Evolutionary conservation across 2,888 invertebrate species (phyloP).

Genomic region (Monoplex corrugatus): DNA sequence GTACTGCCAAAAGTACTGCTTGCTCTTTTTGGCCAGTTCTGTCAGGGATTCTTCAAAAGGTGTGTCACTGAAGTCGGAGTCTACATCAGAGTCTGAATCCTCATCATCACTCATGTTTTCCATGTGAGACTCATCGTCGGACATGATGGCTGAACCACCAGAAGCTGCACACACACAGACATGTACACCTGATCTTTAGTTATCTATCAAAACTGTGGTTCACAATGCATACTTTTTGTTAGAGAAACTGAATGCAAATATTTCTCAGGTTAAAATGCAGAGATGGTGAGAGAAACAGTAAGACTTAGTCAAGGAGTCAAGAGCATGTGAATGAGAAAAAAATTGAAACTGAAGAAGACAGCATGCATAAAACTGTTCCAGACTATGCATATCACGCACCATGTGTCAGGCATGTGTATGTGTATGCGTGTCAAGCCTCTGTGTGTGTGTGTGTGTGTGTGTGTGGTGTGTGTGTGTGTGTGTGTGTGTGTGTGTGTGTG

Average conservation of each 20-base stretch:
- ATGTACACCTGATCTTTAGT: no score
- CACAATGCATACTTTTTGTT: no score
- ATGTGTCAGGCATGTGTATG: background rate
- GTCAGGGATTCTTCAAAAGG: constrained; percentile 55
- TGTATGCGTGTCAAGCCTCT: background rate
- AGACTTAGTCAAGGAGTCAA: background rate
- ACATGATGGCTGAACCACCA: constrained; percentile 34
- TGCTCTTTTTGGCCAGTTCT: constrained; percentile 66
- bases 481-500: no score
- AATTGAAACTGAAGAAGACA: background rate
- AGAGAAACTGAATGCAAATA: no score
- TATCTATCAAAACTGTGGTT: no score
- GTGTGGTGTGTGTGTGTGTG: background rate
- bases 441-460: constrained; percentile 6
- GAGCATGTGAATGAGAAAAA: background rate
- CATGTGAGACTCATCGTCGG: constrained; percentile 21
- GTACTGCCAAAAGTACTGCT: constrained; percentile 96
- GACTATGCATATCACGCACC: background rate
- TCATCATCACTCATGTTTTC: constrained; percentile 22
- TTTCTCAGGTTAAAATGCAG: no score
- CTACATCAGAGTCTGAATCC: constrained; percentile 50
- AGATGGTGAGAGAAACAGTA: background rate
- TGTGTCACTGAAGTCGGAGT: constrained; percentile 53
- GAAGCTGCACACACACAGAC: constrained; percentile 39
- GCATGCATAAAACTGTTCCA: background rate